These are phyloP conservation scores for Dusona sp. DNA, from an alignment of 2,888 invertebrate genomes.

Conservation along the genomic window DNA sequence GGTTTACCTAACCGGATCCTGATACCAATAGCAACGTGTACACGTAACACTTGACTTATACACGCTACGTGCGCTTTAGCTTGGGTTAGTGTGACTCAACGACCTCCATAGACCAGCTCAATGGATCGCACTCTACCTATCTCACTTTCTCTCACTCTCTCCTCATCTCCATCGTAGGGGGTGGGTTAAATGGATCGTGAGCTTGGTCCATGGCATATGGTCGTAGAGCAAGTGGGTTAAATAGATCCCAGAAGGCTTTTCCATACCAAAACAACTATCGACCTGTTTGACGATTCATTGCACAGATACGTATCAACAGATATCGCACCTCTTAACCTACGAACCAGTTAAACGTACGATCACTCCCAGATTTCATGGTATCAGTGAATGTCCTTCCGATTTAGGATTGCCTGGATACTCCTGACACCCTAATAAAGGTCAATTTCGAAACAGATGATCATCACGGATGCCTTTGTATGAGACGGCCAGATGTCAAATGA, in stretches of 20 bases:
- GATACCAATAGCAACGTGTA: slow-evolving; percentile 45
- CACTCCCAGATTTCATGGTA: slow-evolving; percentile 41
- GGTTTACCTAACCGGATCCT: slow-evolving; percentile 41
- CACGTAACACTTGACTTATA: slow-evolving; percentile 27
- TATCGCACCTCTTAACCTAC: slow-evolving; percentile 38
- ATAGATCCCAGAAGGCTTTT: slow-evolving; percentile 54
- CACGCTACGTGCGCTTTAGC: slow-evolving; percentile 8
- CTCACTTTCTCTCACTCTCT: slow-evolving; percentile 20
- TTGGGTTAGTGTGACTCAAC: slow-evolving; percentile 46
- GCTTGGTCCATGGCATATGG: slow-evolving; percentile 19
- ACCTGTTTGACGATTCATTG: slow-evolving; percentile 31
- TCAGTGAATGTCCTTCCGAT: slow-evolving; percentile 17
- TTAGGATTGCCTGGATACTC: slow-evolving; percentile 8
- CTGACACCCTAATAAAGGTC: slow-evolving; percentile 12
- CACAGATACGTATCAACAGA: slow-evolving; percentile 47
- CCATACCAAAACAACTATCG: slow-evolving; percentile 40
- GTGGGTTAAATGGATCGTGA: slow-evolving; percentile 51
- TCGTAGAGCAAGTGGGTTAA: slow-evolving; percentile 53
- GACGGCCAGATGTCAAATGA: neutral
- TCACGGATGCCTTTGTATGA: neutral
- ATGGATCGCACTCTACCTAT: slow-evolving; percentile 37
- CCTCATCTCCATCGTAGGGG: neutral
- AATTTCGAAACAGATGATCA: neutral
- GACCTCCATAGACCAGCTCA: slow-evolving; percentile 45
- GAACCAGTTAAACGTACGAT: slow-evolving; percentile 28